Conservation (phyloP, 1,140 invertebrate species). For the Tetranychus cinnabarinus region DNA sequence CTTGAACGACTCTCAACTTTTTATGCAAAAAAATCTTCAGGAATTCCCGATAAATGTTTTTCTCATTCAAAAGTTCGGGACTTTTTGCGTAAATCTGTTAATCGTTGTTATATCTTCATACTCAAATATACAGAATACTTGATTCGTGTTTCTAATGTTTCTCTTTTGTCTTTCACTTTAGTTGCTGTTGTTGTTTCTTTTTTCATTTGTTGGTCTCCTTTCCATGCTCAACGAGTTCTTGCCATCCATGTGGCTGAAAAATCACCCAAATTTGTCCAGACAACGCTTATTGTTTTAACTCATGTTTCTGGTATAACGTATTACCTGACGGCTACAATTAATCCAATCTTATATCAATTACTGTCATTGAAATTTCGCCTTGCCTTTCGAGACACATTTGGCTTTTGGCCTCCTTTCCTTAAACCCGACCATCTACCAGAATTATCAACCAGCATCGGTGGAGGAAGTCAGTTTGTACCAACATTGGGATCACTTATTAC, state of each 20-base stretch:
- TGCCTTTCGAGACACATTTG: conserved; percentile 15
- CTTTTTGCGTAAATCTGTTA: too few species aligned
- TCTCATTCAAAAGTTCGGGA: too few species aligned
- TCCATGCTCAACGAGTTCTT: conserved; percentile 43
- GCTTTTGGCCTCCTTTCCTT: conserved; percentile 2
- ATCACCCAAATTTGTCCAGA: conserved; percentile 30
- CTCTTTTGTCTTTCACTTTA: conserved; percentile 21
- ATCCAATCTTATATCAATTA: conserved; percentile 41
- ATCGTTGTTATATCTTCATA: too few species aligned
- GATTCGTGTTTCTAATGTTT: not conserved
- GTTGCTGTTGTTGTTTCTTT: conserved; percentile 79
- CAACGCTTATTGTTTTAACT: conserved; percentile 38
- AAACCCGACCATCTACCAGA: not conserved
- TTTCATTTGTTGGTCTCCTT: conserved; percentile 82
- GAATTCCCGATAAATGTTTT: too few species aligned
- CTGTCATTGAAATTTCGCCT: conserved; percentile 12
- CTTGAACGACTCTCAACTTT: too few species aligned
- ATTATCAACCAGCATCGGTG: not conserved
- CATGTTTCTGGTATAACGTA: conserved; percentile 53
- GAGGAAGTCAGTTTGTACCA: not conserved
- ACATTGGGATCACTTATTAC: not conserved
- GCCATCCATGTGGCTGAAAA: conserved; percentile 3
- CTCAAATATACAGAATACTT: too few species aligned
- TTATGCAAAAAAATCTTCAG: too few species aligned
- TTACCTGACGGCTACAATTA: conserved; percentile 55